Base-by-base conservation (phyloP, 2,888 invertebrate genomes). In the Dasysyrphus tricinctus region DNA sequence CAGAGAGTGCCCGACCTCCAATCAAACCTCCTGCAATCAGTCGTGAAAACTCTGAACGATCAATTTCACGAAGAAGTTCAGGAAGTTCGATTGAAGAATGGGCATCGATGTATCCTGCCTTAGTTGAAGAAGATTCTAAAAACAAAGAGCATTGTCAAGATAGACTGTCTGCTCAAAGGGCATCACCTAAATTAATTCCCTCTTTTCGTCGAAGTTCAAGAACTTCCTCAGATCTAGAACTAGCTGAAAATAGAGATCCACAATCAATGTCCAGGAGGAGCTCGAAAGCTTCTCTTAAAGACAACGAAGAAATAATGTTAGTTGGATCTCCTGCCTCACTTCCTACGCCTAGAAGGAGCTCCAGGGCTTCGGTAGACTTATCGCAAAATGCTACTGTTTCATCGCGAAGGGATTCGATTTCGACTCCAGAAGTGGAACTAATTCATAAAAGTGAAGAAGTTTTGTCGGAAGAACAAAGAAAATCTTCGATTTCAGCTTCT, bases 1-100 rank as follows among this genome's bases (percentile, higher is more conserved):
- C 77, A 1, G 70, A 81, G n/a, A 75, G 73, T 70, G 67, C 54
- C 9, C 59, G 77, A 37, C 80, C 80, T 3, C 77, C 77, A 51
- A 49, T 77, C 8, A 74, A 81, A 12, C 73, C 77, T 6, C 7
- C 39, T 8, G 5, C 37, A n/a, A 0, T 16, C 0, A 14, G 7
- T 37, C 37, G 37, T 1, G 72, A 54, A 44, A 72, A 42, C 29
- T 56, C 56, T 9, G 56, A 49, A 32, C 16, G 12, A 34, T 16
- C 65, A 12, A 32, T 6, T 16, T 47, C 65, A 19, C 12, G 54
- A 49, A 67, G 47, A 69, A 24, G 49, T 32, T 56, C 72, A 6
- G 47, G 7, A 5, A 49, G 57, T 14, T 77, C 12, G 3, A 29
- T 74, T 11, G 61, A 32, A n/a, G 59, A 59, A 39, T 37, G 54